These are phyloP conservation scores for Actinernus sp. DNA, from an alignment of 92 coral and sea anemone species.

Conservation along the genomic window DNA sequence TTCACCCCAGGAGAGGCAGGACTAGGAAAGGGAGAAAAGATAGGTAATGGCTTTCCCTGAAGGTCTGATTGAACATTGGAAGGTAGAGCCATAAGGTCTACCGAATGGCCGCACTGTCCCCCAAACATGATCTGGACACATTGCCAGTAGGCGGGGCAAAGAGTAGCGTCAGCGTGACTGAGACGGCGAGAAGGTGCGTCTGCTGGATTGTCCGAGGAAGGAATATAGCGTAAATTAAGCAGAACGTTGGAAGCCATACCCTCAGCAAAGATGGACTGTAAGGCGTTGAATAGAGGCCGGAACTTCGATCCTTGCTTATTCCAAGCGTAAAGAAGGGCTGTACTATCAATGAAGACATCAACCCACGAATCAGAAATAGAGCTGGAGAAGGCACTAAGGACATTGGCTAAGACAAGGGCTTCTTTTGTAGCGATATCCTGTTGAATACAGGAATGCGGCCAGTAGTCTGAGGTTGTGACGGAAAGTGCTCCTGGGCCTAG, in stretches of 20 bases:
- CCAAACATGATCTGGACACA: not conserved
- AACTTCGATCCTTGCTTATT: conserved; percentile 24
- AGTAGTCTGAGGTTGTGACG: conserved; percentile 27
- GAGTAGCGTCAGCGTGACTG: not conserved
- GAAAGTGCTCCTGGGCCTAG: conserved; percentile 14
- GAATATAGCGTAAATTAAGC: conserved; percentile 13
- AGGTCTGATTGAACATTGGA: conserved; percentile 8
- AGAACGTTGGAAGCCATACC: conserved; percentile 10
- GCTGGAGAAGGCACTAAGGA: conserved; percentile 5
- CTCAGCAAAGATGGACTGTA: conserved; percentile 26
- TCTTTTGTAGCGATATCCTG: conserved; percentile 35
- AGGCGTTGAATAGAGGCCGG: conserved; percentile 6
- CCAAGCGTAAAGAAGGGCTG: conserved; percentile 34
- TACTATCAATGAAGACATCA: conserved; percentile 51
- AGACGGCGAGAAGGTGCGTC: conserved; percentile 47
- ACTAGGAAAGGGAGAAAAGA: conserved; percentile 22
- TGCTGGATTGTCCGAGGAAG: conserved; percentile 37
- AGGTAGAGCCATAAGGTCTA: conserved; percentile 41
- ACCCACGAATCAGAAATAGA: conserved; percentile 32
- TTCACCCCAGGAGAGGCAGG: conserved; percentile 14
- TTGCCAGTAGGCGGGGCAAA: not conserved
- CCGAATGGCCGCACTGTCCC: conserved; percentile 27
- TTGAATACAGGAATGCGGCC: not conserved
- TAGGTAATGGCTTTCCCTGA: conserved; percentile 8
- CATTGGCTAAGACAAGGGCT: conserved; percentile 28